Evolutionary conservation across 37 sponge, comb jelly and placozoan species (phyloP).

Genomic region (Beroe ovata): DNA sequence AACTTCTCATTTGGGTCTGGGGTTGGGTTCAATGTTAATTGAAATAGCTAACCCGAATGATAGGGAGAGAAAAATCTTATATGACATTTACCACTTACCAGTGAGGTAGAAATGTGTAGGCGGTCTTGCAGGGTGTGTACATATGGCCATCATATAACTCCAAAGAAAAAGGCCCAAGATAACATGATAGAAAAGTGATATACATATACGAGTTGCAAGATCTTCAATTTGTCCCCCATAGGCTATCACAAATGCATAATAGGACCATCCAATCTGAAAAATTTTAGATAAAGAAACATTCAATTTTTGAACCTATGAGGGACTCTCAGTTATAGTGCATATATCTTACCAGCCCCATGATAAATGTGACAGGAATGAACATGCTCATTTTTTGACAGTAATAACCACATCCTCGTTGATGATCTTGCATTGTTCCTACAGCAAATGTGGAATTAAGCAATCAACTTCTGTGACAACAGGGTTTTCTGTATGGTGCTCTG

Average conservation of each 20-base stretch:
- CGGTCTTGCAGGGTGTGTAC: neutral
- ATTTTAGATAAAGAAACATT: neutral
- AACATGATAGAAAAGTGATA: conserved; percentile 38
- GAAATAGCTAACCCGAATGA: too few relatives aligned
- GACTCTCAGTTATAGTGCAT: neutral
- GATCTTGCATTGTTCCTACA: too few relatives aligned
- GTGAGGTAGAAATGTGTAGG: conserved; percentile 58
- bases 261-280: conserved; percentile 63
- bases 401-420: conserved; percentile 14
- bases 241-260: conserved; percentile 55
- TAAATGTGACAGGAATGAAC: conserved; percentile 29
- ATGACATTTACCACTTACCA: neutral
- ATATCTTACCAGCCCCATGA: conserved; percentile 37
- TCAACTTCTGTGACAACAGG: too few relatives aligned
- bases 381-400: conserved; percentile 44
- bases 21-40: too few relatives aligned
- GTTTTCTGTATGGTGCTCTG: too few relatives aligned
- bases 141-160: conserved; percentile 64
- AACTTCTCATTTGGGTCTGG: too few relatives aligned
- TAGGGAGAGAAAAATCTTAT: too few relatives aligned
- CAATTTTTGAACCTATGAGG: neutral
- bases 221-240: conserved; percentile 43
- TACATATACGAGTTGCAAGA: neutral
- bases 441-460: too few relatives aligned
- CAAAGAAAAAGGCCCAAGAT: conserved; percentile 9